Percentiles rank a stretch among this genome's conserved stretches.
phyloP scores from a whole-genome alignment of 92 coral and sea anemone genomes.

The Umimayanthus chanpuru region DNA sequence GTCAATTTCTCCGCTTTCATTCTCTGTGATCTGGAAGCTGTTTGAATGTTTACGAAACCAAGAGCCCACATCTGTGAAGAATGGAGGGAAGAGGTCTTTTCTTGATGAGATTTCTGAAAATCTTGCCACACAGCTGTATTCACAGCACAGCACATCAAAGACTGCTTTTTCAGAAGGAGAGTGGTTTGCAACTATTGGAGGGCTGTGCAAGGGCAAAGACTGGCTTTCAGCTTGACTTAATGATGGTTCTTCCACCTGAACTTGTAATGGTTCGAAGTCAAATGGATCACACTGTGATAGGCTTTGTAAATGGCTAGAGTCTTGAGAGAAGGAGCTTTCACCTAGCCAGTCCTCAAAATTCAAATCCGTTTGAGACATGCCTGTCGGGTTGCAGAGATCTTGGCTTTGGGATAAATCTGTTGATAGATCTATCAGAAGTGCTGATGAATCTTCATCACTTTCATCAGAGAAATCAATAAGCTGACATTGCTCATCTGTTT shows the following conservation, averaged over 20 bases:
- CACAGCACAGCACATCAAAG: constrained; percentile 53
- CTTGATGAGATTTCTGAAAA: constrained; percentile 47
- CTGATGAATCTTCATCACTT: constrained; percentile 29
- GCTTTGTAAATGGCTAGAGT: background rate
- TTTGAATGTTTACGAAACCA: constrained; percentile 51
- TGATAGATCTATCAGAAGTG: constrained; percentile 28
- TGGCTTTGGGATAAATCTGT: constrained; percentile 9
- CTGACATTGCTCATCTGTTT: background rate
- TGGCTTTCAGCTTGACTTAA: background rate
- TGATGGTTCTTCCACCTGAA: background rate
- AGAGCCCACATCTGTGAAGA: constrained; percentile 37
- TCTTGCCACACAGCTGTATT: constrained; percentile 46
- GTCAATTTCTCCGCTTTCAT: constrained; percentile 38
- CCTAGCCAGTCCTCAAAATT: background rate
- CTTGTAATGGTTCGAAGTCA: background rate
- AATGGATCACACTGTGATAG: constrained; percentile 18
- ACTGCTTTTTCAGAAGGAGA: constrained; percentile 47
- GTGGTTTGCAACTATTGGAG: background rate
- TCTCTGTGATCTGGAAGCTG: constrained; percentile 50
- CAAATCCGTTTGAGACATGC: background rate
- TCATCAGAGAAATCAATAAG: constrained; percentile 35
- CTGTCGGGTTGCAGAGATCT: background rate
- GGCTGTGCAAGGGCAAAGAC: background rate
- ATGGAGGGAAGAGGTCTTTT: constrained; percentile 49
- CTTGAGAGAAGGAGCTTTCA: constrained; percentile 15